Base-by-base conservation (phyloP, 2,113 vertebrate species). In the Stegastes partitus region DNA sequence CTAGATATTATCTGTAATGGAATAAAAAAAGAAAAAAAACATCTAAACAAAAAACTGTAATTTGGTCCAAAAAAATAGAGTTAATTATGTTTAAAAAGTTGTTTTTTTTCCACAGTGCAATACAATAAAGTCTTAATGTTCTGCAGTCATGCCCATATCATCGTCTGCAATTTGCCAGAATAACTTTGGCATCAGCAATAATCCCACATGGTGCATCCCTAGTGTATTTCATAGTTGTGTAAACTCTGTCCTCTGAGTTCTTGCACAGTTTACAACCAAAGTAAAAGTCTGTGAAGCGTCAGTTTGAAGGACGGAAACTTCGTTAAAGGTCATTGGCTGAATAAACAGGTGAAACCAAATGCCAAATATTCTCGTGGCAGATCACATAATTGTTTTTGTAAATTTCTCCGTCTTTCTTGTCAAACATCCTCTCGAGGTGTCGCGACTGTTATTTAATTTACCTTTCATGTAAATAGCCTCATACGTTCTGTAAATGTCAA, bases 381-480 rank as follows among this genome's bases (percentile, higher is more conserved):
- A 80, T 56, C 39, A 7, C 44, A 15, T 55, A 5, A 54, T 54
- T 54, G 21, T 61, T 15, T n/a, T 68, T 47, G 65, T 82, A 49
- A 51, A 61, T 11, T 4, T 11, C 14, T 42, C 39, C 2, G 12
- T 64, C n/a, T 62, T 54, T 53, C 16, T 63, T 62, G 26, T 26
- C 15, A 45, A 57, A 37, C 28, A 25, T 58, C 37, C 55, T 79
- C 77, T 87, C 55, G 59, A 70, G 65, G 47, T 26, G 10, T 70
- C 77, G 63, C 84, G 59, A 68, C 62, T 87, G 74, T 88, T 88
- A 92, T 90, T 85, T 91, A 93, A 92, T 92, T 83, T 44, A 67
- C 83, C 57, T 72, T n/a, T 83, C 22, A 50, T 92, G 88, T 94
- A 93, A 92, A 94, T 93, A 93, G 61, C 70, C 70, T 68, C 21